These are phyloP conservation scores for Enoplosus armatus DNA, from an alignment of 2,797 vertebrate species.

Conservation along the genomic window DNA sequence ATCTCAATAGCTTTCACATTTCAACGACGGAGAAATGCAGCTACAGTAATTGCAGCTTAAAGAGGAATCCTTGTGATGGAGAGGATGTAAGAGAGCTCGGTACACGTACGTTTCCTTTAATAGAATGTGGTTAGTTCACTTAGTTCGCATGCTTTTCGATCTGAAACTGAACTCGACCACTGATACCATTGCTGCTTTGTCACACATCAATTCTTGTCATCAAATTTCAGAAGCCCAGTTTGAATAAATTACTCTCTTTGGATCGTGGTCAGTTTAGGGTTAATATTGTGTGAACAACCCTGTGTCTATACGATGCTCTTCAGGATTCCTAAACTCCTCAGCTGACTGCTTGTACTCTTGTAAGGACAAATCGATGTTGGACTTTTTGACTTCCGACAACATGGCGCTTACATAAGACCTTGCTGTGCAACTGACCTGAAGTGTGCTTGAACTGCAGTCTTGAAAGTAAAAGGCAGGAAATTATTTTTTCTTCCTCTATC, in stretches of 20 bases:
- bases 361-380: constrained; percentile 65
- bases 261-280: background rate
- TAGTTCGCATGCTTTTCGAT: constrained; percentile 19
- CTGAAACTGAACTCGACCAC: constrained; percentile 40
- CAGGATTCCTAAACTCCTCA: constrained; percentile 23
- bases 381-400: constrained; percentile 66
- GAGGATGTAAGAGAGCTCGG: constrained; percentile 8
- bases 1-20: constrained; percentile 20
- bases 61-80: constrained; percentile 8
- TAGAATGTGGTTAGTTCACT: constrained; percentile 26
- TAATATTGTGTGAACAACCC: background rate
- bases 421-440: constrained; percentile 48
- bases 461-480: constrained; percentile 52
- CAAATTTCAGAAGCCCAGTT: constrained; percentile 6
- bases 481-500: constrained; percentile 28
- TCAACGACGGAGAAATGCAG: background rate
- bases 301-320: constrained; percentile 16
- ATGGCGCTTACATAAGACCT: constrained; percentile 58
- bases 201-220: constrained; percentile 8
- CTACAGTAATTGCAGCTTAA: background rate
- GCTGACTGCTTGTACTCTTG: constrained; percentile 36
- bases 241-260: background rate
- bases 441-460: constrained; percentile 60
- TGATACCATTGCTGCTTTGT: background rate
- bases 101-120: constrained; percentile 28